phyloP scores from a whole-genome alignment of 37 sponge, comb jelly and placozoan species.

The Eunapius fragilis region DNA sequence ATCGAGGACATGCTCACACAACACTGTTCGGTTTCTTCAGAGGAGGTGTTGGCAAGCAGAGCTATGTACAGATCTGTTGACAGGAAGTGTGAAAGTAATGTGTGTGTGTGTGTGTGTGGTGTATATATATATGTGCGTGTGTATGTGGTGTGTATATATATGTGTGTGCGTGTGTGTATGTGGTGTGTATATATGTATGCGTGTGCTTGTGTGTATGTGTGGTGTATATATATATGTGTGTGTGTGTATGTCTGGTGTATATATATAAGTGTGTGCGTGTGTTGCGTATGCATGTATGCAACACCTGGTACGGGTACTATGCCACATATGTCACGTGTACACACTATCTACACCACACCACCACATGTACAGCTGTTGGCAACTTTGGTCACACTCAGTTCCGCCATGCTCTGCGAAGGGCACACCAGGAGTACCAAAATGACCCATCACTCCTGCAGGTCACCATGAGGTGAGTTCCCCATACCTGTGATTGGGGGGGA shows the following conservation, averaged over 20 bases:
- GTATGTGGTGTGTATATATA: too few species aligned
- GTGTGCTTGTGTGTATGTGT: too few species aligned
- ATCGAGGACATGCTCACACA: slow-evolving; percentile 28
- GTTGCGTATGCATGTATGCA: background rate
- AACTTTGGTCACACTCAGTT: slow-evolving; percentile 32
- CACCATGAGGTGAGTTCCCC: slow-evolving; percentile 43
- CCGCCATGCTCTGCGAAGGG: slow-evolving; percentile 63
- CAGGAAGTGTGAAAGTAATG: too few species aligned
- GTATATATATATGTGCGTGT: too few species aligned
- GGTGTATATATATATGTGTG: background rate
- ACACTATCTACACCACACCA: background rate
- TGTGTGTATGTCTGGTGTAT: background rate
- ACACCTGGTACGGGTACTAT: too few species aligned
- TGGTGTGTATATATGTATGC: too few species aligned
- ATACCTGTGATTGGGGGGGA: too few species aligned
- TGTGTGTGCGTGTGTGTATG: too few species aligned
- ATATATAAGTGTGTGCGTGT: too few species aligned
- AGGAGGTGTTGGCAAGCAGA: too few species aligned
- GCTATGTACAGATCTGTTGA: too few species aligned
- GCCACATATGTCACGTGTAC: too few species aligned
- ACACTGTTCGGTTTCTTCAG: background rate
- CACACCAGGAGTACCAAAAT: slow-evolving; percentile 55
- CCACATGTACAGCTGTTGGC: slow-evolving; percentile 7
- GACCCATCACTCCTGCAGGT: slow-evolving; percentile 63
- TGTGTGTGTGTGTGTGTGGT: slow-evolving; percentile 2